phyloP scores from a whole-genome alignment of 2,113 vertebrate genomes.

The Corythoichthys haematopterus region DNA sequence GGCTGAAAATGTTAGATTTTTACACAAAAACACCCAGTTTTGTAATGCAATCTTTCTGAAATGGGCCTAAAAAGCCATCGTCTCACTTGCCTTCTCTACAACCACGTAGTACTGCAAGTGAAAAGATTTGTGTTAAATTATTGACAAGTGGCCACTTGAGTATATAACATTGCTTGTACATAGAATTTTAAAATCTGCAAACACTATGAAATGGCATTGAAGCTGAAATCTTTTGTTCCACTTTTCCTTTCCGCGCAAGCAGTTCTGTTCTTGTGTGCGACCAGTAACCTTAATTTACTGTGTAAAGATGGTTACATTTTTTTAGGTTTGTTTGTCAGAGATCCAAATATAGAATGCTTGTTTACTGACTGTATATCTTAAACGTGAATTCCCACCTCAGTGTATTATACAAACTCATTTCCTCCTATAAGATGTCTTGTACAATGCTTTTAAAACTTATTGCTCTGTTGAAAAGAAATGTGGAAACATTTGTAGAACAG shows the following conservation, averaged over 20 bases:
- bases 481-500: slow-evolving; percentile 40
- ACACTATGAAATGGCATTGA: slow-evolving; percentile 89
- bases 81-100: slow-evolving; percentile 92
- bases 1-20: slow-evolving; percentile 32
- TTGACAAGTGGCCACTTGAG: slow-evolving; percentile 89
- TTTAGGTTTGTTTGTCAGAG: slow-evolving; percentile 96
- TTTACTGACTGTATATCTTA: slow-evolving; percentile 94
- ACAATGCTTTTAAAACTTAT: slow-evolving; percentile 86
- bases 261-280: slow-evolving; percentile 99
- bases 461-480: slow-evolving; percentile 76
- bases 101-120: slow-evolving; percentile 81
- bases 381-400: slow-evolving; percentile 77
- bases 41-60: slow-evolving; percentile 60
- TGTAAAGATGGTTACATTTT: slow-evolving; percentile 99
- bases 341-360: slow-evolving; percentile 95
- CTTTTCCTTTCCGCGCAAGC: slow-evolving; percentile 85
- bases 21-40: slow-evolving; percentile 46
- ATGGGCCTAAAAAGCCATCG: slow-evolving; percentile 74
- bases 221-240: slow-evolving; percentile 82
- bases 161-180: slow-evolving; percentile 95
- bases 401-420: slow-evolving; percentile 94
- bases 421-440: slow-evolving; percentile 92
- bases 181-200: slow-evolving; percentile 89
- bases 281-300: slow-evolving; percentile 99
- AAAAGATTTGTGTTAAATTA: slow-evolving; percentile 87